Conservation (phyloP, 2,113 vertebrate species). For the Urocitellus parryii region DNA sequence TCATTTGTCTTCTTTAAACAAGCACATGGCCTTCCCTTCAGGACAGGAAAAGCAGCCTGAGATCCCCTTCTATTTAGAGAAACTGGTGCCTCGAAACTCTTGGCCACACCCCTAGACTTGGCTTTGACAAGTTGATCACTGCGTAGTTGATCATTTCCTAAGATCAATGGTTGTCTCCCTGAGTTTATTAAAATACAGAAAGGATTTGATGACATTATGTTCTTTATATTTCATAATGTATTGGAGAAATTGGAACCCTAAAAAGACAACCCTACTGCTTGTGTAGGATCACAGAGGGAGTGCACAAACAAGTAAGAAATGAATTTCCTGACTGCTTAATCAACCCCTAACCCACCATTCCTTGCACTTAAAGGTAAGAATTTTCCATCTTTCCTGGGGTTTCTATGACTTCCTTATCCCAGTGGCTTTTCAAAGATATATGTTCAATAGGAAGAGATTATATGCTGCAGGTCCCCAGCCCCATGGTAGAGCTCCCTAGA, state of each 20-base stretch:
- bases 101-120: background rate
- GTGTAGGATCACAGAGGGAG: background rate
- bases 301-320: background rate
- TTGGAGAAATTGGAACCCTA: background rate
- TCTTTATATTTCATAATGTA: background rate
- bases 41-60: background rate
- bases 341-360: background rate
- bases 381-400: background rate
- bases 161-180: background rate
- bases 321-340: background rate
- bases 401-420: conserved; percentile 43
- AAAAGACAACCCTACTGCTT: background rate
- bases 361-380: background rate
- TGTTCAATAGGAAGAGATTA: conserved; percentile 36
- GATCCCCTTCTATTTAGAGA: background rate
- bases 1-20: conserved; percentile 41
- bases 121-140: background rate
- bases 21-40: background rate
- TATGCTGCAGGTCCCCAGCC: background rate
- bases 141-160: background rate
- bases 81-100: background rate
- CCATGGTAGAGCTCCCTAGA: background rate
- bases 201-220: background rate
- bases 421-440: conserved; percentile 50
- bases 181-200: background rate